These are phyloP conservation scores for Stigmatopora argus DNA, from an alignment of 2,113 vertebrate species.

Conservation along the genomic window DNA sequence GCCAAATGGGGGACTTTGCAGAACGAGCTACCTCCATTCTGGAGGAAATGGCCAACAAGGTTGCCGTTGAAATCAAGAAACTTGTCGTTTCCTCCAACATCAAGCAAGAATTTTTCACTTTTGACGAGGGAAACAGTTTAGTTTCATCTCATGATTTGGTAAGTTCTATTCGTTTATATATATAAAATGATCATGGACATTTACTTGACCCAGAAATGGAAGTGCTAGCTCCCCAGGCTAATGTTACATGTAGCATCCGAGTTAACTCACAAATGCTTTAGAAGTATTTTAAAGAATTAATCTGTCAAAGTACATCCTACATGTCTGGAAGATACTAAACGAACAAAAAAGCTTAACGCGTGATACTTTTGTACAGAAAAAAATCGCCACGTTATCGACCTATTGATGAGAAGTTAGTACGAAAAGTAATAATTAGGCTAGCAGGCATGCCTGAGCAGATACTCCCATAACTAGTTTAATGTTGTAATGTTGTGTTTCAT, in stretches of 20 bases:
- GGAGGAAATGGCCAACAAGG: conserved; percentile 45
- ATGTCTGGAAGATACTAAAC: too few relatives aligned
- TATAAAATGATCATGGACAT: not conserved
- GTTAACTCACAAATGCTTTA: not conserved
- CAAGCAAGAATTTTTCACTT: not conserved
- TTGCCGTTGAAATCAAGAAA: conserved; percentile 52
- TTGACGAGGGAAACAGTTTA: not conserved
- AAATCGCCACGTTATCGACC: too few relatives aligned
- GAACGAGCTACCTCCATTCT: conserved; percentile 45
- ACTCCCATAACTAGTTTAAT: too few relatives aligned
- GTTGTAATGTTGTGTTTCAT: too few relatives aligned
- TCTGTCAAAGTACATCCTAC: accelerated
- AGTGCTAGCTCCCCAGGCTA: conserved; percentile 29
- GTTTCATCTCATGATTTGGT: conserved; percentile 32
- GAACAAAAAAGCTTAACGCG: too few relatives aligned
- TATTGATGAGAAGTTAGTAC: too few relatives aligned
- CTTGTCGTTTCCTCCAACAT: conserved; percentile 24
- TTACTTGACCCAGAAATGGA: conserved; percentile 47
- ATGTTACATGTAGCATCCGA: not conserved
- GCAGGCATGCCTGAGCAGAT: too few relatives aligned
- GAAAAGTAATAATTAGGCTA: too few relatives aligned
- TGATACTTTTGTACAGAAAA: too few relatives aligned
- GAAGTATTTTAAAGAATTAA: accelerated
- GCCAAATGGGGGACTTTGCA: conserved; percentile 48
- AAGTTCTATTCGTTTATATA: not conserved